Evolutionary conservation across 1,140 invertebrate species (phyloP).

Genomic region (Formica exsecta): DNA sequence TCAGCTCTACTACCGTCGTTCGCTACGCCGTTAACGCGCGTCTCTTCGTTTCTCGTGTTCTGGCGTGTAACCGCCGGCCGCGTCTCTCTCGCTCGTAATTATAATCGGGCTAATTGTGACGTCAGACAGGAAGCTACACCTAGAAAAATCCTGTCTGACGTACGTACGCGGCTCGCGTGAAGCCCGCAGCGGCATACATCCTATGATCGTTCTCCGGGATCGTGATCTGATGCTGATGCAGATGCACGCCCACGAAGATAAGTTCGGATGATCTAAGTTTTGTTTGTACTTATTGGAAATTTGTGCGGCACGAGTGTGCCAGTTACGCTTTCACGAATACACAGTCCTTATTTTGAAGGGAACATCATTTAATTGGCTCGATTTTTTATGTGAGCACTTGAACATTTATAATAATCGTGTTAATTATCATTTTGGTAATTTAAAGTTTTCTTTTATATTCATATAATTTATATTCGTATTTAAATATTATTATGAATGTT

Average conservation of each 20-base stretch:
- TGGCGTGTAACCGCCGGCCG: not conserved
- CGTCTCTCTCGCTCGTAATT: constrained; percentile 82
- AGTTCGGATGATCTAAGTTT: constrained; percentile 38
- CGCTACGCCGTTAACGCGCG: constrained; percentile 80
- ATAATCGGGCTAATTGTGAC: constrained; percentile 86
- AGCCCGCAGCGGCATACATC: constrained; percentile 1
- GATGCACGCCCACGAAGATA: constrained; percentile 36
- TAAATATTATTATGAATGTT: too few relatives aligned
- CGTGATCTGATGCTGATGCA: constrained; percentile 63
- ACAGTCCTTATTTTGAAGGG: not conserved
- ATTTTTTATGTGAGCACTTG: not conserved
- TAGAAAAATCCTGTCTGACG: constrained; percentile 82
- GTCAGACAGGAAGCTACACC: constrained; percentile 85
- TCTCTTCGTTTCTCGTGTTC: constrained; percentile 38
- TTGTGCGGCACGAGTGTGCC: constrained; percentile 8
- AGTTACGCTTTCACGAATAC: too few relatives aligned
- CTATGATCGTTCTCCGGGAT: constrained; percentile 59
- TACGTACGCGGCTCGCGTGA: constrained; percentile 45
- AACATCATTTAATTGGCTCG: not conserved
- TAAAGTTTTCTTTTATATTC: not conserved
- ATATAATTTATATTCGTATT: too few relatives aligned
- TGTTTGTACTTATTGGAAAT: constrained; percentile 46
- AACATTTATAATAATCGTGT: not conserved
- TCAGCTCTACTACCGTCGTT: constrained; percentile 80
- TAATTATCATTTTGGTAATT: not conserved